A percentile compares a stretch with the other conserved stretches of the same genome.
Evolutionary conservation across 2,888 invertebrate species (phyloP).

Genomic region (Troides oblongomaculatus): DNA sequence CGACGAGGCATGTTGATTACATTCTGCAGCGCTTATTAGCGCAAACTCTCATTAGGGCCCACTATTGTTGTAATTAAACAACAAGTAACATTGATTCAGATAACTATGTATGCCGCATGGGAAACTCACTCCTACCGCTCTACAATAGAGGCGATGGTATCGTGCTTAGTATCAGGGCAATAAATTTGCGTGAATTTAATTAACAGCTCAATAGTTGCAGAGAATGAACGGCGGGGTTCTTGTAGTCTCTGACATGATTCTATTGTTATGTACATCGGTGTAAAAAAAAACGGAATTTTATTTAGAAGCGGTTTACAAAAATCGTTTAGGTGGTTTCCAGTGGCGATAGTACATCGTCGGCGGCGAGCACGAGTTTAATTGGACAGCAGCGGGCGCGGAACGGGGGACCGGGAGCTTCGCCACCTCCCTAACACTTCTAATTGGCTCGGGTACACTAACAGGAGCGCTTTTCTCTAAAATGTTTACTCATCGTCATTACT

Average conservation of each 20-base stretch:
- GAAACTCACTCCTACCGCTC: constrained; percentile 51
- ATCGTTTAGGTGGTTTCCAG: constrained; percentile 58
- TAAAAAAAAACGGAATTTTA: constrained; percentile 73
- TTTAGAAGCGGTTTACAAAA: constrained; percentile 75
- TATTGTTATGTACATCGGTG: constrained; percentile 66
- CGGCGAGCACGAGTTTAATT: constrained; percentile 66
- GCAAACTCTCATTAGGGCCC: constrained; percentile 79
- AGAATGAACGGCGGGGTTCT: constrained; percentile 65
- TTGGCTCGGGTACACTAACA: constrained; percentile 72
- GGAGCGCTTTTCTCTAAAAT: constrained; percentile 60
- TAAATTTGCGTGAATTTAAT: constrained; percentile 74
- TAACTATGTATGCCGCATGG: constrained; percentile 43
- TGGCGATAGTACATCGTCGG: constrained; percentile 40
- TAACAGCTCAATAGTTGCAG: constrained; percentile 75
- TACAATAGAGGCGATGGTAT: constrained; percentile 43
- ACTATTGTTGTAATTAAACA: constrained; percentile 81
- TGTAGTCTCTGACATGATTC: constrained; percentile 72
- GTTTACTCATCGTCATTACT: constrained; percentile 61
- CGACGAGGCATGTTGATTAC: constrained; percentile 79
- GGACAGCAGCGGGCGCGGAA: constrained; percentile 57
- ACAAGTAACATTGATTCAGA: constrained; percentile 65
- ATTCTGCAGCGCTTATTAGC: constrained; percentile 79
- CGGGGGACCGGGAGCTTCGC: constrained; percentile 42
- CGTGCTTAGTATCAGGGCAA: constrained; percentile 38
- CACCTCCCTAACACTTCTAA: constrained; percentile 68